Evolutionary conservation across 2,113 vertebrate species (phyloP).

Genomic region (Melanotaenia duboulayi): DNA sequence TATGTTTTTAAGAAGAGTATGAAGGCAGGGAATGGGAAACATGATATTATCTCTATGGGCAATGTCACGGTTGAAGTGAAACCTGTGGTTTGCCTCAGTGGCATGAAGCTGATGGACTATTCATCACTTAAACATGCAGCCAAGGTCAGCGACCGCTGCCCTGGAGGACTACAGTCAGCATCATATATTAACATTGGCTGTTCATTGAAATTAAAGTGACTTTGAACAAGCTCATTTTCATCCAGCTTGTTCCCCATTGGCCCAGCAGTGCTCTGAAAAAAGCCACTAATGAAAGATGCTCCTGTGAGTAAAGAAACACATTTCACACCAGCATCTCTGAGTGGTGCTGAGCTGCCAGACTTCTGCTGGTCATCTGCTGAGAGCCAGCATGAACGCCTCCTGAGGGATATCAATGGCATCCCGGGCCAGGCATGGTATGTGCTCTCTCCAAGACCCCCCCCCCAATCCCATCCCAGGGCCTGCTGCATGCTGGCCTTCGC

Average conservation of each 20-base stretch:
- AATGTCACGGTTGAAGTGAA: constrained; percentile 58
- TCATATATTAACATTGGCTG: constrained; percentile 58
- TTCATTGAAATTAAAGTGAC: constrained; percentile 62
- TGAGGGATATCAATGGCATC: constrained; percentile 65
- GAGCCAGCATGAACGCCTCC: constrained; percentile 57
- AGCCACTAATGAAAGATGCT: constrained; percentile 58
- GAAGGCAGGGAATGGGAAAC: constrained; percentile 28
- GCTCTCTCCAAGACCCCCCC: constrained; percentile 58
- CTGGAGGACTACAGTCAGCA: constrained; percentile 49
- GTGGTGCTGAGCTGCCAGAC: constrained; percentile 39
- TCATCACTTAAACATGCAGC: constrained; percentile 64
- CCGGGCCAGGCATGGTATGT: constrained; percentile 66
- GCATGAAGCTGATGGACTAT: constrained; percentile 64
- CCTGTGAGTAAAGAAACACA: constrained; percentile 54
- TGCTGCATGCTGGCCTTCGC: constrained; percentile 67
- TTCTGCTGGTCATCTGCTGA: constrained; percentile 67
- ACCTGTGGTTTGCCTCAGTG: constrained; percentile 43
- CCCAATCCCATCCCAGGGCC: constrained; percentile 20
- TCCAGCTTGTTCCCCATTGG: constrained; percentile 36
- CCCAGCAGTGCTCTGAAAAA: constrained; percentile 35
- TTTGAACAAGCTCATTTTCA: constrained; percentile 46
- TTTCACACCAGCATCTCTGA: constrained; percentile 37
- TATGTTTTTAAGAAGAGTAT: constrained; percentile 10
- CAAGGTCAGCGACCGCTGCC: constrained; percentile 64
- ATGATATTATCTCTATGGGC: constrained; percentile 50